Evolutionary conservation across 53 echinoderm and acorn worm genomes (phyloP).

Genomic region (Stichopus horrens): DNA sequence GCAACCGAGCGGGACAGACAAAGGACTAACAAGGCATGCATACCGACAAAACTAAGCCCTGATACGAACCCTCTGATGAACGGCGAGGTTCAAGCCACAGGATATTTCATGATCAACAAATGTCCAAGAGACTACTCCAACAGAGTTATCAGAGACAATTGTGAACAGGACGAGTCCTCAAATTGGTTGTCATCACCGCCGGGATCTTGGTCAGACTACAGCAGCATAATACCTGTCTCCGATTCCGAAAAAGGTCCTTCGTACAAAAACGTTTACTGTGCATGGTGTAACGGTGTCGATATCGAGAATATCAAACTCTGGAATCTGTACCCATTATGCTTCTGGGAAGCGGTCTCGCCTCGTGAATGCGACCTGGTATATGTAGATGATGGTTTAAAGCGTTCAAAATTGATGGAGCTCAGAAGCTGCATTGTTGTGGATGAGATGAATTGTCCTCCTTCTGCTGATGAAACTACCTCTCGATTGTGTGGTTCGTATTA

Average conservation of each 20-base stretch:
- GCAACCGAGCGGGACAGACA: not conserved
- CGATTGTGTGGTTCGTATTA: slow-evolving; percentile 1
- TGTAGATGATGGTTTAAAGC: not conserved
- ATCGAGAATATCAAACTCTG: slow-evolving; percentile 11
- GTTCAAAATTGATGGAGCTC: not conserved
- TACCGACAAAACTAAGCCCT: not conserved
- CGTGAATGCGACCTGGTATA: not conserved
- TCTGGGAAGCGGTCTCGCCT: not conserved
- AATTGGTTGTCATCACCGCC: not conserved
- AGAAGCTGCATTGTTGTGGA: slow-evolving; percentile 18
- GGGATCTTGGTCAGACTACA: not conserved
- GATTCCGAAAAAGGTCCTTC: not conserved
- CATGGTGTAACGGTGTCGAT: slow-evolving; percentile 17
- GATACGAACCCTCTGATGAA: not conserved
- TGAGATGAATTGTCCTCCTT: not conserved
- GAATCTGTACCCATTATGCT: not conserved
- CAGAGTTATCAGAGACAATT: not conserved
- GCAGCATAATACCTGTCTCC: not conserved
- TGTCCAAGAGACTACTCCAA: not conserved
- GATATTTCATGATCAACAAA: slow-evolving; percentile 1
- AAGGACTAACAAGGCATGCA: not conserved
- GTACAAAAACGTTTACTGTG: slow-evolving; percentile 25
- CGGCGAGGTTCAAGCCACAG: not conserved
- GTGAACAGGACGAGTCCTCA: not conserved
- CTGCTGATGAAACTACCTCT: not conserved